These are phyloP conservation scores for Ophion ventricosus DNA, from an alignment of 2,888 invertebrate genomes.

Conservation along the genomic window DNA sequence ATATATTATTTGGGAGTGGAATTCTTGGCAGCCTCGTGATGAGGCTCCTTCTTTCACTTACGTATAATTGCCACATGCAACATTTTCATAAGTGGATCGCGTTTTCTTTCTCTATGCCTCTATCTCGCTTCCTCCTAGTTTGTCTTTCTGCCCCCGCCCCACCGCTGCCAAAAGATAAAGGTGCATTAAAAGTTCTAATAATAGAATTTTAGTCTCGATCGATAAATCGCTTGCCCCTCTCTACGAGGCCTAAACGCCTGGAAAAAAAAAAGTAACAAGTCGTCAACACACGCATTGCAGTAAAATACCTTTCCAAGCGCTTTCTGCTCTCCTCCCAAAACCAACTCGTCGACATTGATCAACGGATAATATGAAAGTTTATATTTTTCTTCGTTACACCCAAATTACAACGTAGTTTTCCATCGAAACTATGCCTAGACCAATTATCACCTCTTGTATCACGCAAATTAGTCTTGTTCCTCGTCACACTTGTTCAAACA, in stretches of 20 bases:
- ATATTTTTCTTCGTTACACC: neutral
- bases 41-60: slow-evolving; percentile 14
- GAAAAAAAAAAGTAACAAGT: neutral
- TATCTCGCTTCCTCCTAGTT: neutral
- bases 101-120: neutral
- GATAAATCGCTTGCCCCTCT: neutral
- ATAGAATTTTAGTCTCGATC: slow-evolving; percentile 31
- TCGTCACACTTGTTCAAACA: slow-evolving; percentile 42
- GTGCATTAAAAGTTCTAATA: slow-evolving; percentile 13
- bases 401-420: neutral
- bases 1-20: slow-evolving; percentile 45
- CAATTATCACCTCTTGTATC: slow-evolving; percentile 29
- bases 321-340: neutral
- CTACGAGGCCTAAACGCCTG: neutral
- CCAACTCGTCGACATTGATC: neutral
- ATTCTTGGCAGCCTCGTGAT: slow-evolving; percentile 33
- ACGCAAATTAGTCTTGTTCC: slow-evolving; percentile 14
- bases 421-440: slow-evolving; percentile 4
- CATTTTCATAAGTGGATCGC: neutral
- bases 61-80: neutral
- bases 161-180: slow-evolving; percentile 17
- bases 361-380: neutral
- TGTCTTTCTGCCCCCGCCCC: neutral
- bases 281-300: slow-evolving; percentile 10
- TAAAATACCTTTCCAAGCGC: neutral